phyloP scores from a whole-genome alignment of 2,797 vertebrate species.

The Sebastes iracundus region DNA sequence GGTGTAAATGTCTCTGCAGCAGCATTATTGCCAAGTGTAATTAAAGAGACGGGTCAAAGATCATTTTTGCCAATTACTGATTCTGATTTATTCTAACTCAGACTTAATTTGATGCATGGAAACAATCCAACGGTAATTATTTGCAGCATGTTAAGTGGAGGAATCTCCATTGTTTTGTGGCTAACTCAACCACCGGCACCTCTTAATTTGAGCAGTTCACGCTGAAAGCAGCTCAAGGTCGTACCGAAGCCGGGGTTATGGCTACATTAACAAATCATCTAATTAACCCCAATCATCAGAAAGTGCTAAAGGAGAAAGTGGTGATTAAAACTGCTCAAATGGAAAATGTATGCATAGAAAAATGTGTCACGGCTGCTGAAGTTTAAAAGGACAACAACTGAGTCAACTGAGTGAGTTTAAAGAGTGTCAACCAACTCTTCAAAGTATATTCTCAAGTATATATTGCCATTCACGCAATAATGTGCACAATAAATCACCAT shows the following conservation, averaged over 20 bases:
- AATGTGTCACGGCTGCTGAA: constrained; percentile 12
- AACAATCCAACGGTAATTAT: constrained; percentile 29
- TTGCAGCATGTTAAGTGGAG: constrained; percentile 3
- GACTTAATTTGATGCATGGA: constrained; percentile 13
- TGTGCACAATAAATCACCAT: constrained; percentile 32
- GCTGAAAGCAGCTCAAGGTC: constrained; percentile 3
- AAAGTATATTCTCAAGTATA: not conserved
- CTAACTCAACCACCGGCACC: not conserved
- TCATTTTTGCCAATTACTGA: constrained; percentile 37
- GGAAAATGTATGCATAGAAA: constrained; percentile 36
- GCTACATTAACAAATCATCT: constrained; percentile 25
- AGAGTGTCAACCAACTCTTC: not conserved
- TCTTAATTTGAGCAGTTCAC: not conserved
- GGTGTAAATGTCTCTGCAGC: constrained; percentile 12
- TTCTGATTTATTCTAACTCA: constrained; percentile 35
- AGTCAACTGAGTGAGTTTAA: not conserved
- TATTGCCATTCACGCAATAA: not conserved
- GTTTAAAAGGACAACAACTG: not conserved
- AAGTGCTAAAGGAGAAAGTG: constrained; percentile 21
- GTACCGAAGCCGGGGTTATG: not conserved
- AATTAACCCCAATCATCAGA: constrained; percentile 41
- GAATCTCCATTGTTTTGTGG: constrained; percentile 19
- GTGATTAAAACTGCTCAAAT: constrained; percentile 49
- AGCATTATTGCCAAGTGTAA: constrained; percentile 36
- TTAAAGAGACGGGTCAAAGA: constrained; percentile 60